These are phyloP conservation scores for Procapra przewalskii DNA, from an alignment of 2,113 vertebrate species.

Conservation along the genomic window DNA sequence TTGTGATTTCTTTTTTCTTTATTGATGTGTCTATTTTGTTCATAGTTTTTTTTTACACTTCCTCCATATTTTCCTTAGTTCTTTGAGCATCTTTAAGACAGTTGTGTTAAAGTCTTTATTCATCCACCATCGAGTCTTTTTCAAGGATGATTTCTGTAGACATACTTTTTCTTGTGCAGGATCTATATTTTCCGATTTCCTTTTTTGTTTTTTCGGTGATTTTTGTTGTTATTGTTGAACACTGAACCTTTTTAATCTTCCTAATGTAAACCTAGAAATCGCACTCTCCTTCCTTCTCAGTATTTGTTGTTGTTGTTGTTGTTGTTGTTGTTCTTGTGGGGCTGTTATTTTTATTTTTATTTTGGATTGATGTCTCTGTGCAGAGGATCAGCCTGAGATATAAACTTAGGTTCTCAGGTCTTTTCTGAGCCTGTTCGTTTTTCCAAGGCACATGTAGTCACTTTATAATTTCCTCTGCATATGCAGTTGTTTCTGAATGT, in stretches of 20 bases:
- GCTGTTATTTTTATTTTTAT: not conserved
- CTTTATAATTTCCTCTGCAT: not conserved
- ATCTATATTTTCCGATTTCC: not conserved
- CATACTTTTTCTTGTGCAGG: not conserved
- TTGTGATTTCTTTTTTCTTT: not conserved
- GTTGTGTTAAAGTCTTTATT: not conserved
- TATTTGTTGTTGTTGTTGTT: not conserved
- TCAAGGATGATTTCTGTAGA: not conserved
- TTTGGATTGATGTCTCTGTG: not conserved
- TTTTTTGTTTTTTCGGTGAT: not conserved
- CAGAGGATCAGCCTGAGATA: not conserved
- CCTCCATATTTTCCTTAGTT: not conserved
- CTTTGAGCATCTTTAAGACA: not conserved
- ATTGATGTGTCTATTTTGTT: not conserved
- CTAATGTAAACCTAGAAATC: not conserved
- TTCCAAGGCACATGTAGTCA: not conserved
- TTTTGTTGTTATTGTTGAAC: not conserved
- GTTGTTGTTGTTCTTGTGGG: not conserved
- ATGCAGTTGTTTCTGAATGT: not conserved
- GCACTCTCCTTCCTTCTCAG: not conserved
- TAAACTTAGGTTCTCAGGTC: not conserved
- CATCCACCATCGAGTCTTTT: not conserved
- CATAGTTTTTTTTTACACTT: not conserved
- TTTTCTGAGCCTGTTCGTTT: not conserved
- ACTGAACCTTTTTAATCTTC: not conserved